A percentile compares a stretch with the other conserved stretches of the same genome.
Evolutionary conservation across 2,797 vertebrate species (phyloP).

Genomic region (Heterohyrax brucei): DNA sequence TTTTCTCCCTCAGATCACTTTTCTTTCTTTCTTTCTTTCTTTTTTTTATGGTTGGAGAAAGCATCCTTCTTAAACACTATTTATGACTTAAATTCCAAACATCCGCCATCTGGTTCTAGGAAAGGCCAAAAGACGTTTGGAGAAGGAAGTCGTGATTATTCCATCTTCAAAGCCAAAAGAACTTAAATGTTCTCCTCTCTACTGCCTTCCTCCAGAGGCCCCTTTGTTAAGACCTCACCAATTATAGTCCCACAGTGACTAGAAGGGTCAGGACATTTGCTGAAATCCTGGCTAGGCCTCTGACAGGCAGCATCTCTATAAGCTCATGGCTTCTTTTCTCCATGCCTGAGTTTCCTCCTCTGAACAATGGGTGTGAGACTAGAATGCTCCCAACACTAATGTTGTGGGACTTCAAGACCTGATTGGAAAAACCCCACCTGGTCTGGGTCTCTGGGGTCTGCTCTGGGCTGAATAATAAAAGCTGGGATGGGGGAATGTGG

Average conservation of each 20-base stretch:
- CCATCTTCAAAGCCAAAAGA: conserved; percentile 83
- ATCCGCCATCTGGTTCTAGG: conserved; percentile 88
- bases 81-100: conserved; percentile 88
- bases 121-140: conserved; percentile 85
- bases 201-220: conserved; percentile 58
- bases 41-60: conserved; percentile 71
- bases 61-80: conserved; percentile 81
- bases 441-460: background rate
- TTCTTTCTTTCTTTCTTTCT: background rate
- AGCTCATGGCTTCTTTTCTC: background rate
- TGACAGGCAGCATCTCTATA: background rate
- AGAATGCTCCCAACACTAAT: background rate
- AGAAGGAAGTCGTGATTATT: conserved; percentile 85
- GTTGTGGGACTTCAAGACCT: background rate
- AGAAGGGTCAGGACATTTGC: background rate
- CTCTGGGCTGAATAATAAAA: background rate
- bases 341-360: background rate
- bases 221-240: background rate
- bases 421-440: background rate
- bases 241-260: background rate
- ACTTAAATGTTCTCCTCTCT: conserved; percentile 65
- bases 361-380: background rate
- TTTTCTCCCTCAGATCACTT: conserved; percentile 51
- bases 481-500: too few species aligned
- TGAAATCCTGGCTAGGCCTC: background rate